Evolutionary conservation across 1,140 invertebrate species (phyloP).

Genomic region (Lepeophtheirus salmonis): DNA sequence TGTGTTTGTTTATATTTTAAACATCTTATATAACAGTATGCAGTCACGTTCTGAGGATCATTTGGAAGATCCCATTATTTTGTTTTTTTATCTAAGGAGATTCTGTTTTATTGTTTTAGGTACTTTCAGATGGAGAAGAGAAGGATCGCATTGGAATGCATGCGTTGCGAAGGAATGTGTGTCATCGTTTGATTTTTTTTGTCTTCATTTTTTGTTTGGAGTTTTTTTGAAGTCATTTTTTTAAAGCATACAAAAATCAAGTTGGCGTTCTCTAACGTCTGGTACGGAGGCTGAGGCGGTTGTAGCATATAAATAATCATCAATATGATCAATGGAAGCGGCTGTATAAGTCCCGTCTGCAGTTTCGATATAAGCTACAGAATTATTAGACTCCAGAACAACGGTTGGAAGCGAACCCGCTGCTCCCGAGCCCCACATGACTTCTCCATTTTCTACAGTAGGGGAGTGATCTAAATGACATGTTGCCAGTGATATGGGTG

Average conservation of each 20-base stretch:
- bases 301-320: constrained; percentile 6
- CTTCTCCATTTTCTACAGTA: constrained; percentile 5
- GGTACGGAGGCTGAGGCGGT: not conserved
- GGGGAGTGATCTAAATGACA: not conserved
- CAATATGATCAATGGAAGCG: not conserved
- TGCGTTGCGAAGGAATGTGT: too few species aligned
- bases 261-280: constrained; percentile 1
- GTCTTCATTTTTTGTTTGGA: too few species aligned
- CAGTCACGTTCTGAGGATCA: too few species aligned
- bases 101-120: too few species aligned
- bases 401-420: not conserved
- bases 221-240: too few species aligned
- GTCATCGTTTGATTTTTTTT: too few species aligned
- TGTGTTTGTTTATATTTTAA: too few species aligned
- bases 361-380: constrained; percentile 9
- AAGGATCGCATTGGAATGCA: too few species aligned
- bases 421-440: constrained; percentile 10
- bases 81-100: too few species aligned
- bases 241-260: constrained; percentile 3
- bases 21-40: too few species aligned
- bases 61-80: too few species aligned
- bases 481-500: not conserved
- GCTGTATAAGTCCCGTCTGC: not conserved
- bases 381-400: constrained; percentile 2
- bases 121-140: too few species aligned